phyloP scores from a whole-genome alignment of 1,140 invertebrate species.

The Pinna nobilis region DNA sequence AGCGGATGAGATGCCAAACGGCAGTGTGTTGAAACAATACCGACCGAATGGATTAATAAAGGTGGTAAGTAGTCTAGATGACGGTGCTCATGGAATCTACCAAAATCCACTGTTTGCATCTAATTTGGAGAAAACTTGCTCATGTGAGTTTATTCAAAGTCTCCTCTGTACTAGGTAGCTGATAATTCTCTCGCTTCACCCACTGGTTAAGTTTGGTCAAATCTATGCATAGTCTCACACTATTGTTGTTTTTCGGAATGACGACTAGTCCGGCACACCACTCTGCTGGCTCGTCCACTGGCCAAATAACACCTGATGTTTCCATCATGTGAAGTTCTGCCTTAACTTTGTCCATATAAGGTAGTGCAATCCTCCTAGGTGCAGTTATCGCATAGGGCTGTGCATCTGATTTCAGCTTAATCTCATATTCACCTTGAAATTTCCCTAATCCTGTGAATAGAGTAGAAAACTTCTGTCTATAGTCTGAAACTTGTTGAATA shows the following conservation, averaged over 20 bases:
- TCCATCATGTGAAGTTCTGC: slow-evolving; percentile 43
- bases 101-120: slow-evolving; percentile 39
- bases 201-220: slow-evolving; percentile 44
- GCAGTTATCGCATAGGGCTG: slow-evolving; percentile 24
- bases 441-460: slow-evolving; percentile 32
- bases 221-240: slow-evolving; percentile 44
- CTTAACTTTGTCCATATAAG: slow-evolving; percentile 42
- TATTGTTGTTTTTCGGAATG: slow-evolving; percentile 40
- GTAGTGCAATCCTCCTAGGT: slow-evolving; percentile 41
- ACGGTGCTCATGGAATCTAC: slow-evolving; percentile 29
- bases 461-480: slow-evolving; percentile 1
- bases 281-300: slow-evolving; percentile 39
- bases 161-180: slow-evolving; percentile 31
- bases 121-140: slow-evolving; percentile 43
- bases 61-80: slow-evolving; percentile 34
- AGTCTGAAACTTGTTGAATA: background rate
- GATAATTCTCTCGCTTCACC: slow-evolving; percentile 29
- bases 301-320: slow-evolving; percentile 36
- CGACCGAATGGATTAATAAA: slow-evolving; percentile 54
- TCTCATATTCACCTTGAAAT: slow-evolving; percentile 31
- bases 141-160: slow-evolving; percentile 22
- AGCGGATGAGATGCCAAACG: slow-evolving; percentile 34
- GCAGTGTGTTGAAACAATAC: slow-evolving; percentile 34
- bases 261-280: slow-evolving; percentile 50
- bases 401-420: slow-evolving; percentile 6